A percentile compares a stretch with the other conserved stretches of the same genome.
Conservation (phyloP, 2,113 vertebrate species). For the Spea multiplicata region DNA sequence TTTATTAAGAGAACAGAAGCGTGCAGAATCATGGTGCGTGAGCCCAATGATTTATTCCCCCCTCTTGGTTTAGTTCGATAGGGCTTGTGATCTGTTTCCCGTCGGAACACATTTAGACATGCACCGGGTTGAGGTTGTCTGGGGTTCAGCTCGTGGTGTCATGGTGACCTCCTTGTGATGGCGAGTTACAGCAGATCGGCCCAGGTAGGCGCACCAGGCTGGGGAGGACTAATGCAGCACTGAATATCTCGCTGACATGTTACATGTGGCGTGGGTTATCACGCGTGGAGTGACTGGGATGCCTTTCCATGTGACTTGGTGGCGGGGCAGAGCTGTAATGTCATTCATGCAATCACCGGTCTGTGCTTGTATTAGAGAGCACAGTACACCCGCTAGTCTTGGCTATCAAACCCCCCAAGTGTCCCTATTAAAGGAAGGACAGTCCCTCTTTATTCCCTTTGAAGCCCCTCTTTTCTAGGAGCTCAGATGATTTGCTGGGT, state of each 20-base stretch:
- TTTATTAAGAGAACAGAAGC: no score
- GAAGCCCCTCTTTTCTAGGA: no score
- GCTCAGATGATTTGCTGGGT: no score
- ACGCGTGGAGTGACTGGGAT: not conserved
- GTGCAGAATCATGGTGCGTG: no score
- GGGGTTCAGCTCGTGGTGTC: not conserved
- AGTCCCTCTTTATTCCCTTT: no score
- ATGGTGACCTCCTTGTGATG: slow-evolving; percentile 41
- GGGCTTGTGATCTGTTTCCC: not conserved
- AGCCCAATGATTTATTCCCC: no score
- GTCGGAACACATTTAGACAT: not conserved
- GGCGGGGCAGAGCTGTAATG: not conserved
- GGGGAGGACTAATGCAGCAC: not conserved
- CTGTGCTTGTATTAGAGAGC: not conserved
- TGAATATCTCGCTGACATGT: not conserved
- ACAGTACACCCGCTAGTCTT: no score
- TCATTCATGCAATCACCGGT: not conserved
- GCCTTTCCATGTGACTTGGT: not conserved
- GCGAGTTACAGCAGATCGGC: slow-evolving; percentile 42
- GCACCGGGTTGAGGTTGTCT: not conserved
- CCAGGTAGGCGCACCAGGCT: slow-evolving; percentile 10
- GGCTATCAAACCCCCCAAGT: no score
- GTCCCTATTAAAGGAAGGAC: no score
- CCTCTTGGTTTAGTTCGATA: no score
- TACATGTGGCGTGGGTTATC: not conserved